Evolutionary conservation across 2,797 vertebrate species (phyloP).

Genomic region (Channallabes apus): DNA sequence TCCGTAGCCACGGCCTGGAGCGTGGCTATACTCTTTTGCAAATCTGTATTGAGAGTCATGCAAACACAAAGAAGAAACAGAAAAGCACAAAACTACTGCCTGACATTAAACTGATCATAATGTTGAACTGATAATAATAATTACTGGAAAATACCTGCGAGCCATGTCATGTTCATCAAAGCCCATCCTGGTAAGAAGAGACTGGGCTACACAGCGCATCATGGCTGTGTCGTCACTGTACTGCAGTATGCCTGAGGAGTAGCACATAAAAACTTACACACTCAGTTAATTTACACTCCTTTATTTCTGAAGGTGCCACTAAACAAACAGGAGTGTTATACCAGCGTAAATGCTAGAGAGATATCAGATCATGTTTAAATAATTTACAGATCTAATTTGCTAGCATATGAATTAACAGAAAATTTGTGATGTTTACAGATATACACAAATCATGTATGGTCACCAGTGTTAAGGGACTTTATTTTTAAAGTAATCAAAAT

Average conservation of each 20-base stretch:
- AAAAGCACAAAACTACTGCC: background rate
- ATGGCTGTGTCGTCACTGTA: conserved; percentile 98
- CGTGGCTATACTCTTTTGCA: conserved; percentile 88
- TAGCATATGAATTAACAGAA: background rate
- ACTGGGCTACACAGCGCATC: conserved; percentile 89
- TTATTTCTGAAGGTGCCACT: background rate
- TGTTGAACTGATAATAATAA: background rate
- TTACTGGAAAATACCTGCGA: conserved; percentile 76
- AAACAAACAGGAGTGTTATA: background rate
- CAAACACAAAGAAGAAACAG: background rate
- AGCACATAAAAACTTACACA: background rate
- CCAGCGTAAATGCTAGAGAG: background rate
- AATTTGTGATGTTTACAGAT: background rate
- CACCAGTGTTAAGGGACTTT: too few relatives aligned
- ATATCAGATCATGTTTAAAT: background rate
- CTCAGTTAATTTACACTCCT: too few relatives aligned
- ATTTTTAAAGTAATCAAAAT: too few relatives aligned
- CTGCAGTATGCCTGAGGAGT: conserved; percentile 75
- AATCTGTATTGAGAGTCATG: conserved; percentile 77
- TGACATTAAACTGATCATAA: background rate
- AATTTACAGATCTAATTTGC: background rate
- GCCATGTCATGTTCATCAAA: conserved; percentile 95
- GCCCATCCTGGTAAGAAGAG: conserved; percentile 82
- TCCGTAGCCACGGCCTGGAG: conserved; percentile 90
- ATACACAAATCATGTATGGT: background rate